phyloP scores from a whole-genome alignment of 1,140 invertebrate genomes.

The Drosophila aff. region DNA sequence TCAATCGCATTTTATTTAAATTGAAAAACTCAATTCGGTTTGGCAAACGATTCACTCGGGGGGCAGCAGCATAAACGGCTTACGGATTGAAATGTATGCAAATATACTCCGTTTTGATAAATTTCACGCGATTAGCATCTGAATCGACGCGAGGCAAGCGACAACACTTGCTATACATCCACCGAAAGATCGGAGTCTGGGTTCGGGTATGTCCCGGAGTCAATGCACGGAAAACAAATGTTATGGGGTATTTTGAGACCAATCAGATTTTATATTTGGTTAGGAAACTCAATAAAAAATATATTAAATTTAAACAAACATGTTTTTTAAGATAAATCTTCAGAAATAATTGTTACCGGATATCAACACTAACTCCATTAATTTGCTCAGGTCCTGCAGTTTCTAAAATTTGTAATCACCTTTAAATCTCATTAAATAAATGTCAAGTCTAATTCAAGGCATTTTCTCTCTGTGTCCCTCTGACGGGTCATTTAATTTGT shows the following conservation, averaged over 20 bases:
- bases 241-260: neutral
- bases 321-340: too few species aligned
- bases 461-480: conserved; percentile 5
- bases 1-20: conserved; percentile 80
- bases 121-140: conserved; percentile 80
- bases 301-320: too few species aligned
- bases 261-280: too few species aligned
- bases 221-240: conserved; percentile 21
- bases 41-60: conserved; percentile 46
- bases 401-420: too few species aligned
- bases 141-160: conserved; percentile 57
- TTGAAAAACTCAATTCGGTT: conserved; percentile 64
- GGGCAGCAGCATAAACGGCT: conserved; percentile 29
- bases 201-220: conserved; percentile 28
- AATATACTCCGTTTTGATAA: conserved; percentile 62
- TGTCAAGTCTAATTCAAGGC: neutral
- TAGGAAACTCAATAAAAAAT: neutral
- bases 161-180: conserved; percentile 59
- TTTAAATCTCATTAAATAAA: neutral
- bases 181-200: neutral
- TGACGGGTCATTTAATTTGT: conserved; percentile 64
- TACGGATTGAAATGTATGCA: conserved; percentile 58
- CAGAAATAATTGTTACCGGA: too few species aligned
- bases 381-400: too few species aligned
- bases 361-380: too few species aligned